A percentile compares a stretch with the other conserved stretches of the same genome.
These are phyloP conservation scores for Lochmaea capreae DNA, from an alignment of 2,888 invertebrate species.

Conservation along the genomic window DNA sequence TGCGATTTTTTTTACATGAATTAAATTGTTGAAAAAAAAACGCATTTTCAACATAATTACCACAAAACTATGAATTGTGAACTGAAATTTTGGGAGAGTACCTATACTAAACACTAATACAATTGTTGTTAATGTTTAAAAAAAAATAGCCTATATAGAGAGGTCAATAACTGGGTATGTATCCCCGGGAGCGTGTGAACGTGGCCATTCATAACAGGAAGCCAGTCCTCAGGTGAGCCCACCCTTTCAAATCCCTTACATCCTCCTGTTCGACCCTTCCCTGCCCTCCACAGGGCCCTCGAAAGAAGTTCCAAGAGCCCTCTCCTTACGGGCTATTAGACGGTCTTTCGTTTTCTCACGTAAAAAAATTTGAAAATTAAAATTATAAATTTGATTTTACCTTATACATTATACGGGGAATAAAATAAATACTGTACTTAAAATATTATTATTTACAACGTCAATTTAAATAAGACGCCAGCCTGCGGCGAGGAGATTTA, in stretches of 20 bases:
- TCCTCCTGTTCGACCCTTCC: constrained; percentile 3
- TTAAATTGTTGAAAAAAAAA: too few species aligned
- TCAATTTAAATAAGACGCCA: background rate
- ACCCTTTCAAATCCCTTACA: constrained; percentile 11
- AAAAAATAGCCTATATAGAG: background rate
- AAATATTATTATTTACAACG: constrained; percentile 1
- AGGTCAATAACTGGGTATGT: background rate
- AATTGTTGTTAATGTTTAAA: background rate
- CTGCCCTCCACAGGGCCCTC: constrained; percentile 3
- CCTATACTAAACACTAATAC: background rate
- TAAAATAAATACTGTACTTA: too few species aligned
- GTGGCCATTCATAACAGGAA: background rate
- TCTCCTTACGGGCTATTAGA: constrained; percentile 11
- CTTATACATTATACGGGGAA: background rate
- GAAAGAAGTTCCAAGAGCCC: constrained; percentile 14
- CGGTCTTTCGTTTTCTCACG: constrained; percentile 9
- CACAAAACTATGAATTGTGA: too few species aligned
- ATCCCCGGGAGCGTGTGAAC: constrained; percentile 10
- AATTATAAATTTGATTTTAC: background rate
- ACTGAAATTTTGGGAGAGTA: too few species aligned
- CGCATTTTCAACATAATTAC: too few species aligned
- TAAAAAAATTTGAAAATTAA: background rate
- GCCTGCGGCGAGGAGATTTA: background rate
- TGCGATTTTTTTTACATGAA: too few species aligned
- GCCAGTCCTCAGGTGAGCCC: constrained; percentile 9